Evolutionary conservation across 1,140 invertebrate genomes (phyloP).

Genomic region (Bactericera cockerelli): DNA sequence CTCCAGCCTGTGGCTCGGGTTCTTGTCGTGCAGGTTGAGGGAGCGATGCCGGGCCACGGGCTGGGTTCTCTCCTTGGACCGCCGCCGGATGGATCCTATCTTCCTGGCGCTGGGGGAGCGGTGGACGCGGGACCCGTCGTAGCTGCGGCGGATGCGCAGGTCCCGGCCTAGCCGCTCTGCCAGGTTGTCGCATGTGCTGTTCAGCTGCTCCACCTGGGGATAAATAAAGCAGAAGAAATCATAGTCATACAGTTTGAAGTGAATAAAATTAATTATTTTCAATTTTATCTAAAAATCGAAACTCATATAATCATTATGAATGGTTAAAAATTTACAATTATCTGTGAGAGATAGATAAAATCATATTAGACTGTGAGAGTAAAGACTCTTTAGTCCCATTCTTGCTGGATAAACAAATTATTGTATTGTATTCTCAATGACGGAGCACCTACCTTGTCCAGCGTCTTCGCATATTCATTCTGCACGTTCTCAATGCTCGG

Average conservation of each 20-base stretch:
- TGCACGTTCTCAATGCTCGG: slow-evolving; percentile 35
- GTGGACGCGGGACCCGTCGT: slow-evolving; percentile 47
- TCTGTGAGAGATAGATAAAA: too few species aligned
- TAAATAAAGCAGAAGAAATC: too few species aligned
- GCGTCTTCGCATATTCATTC: slow-evolving; percentile 50
- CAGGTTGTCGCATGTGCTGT: slow-evolving; percentile 45
- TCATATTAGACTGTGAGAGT: too few species aligned
- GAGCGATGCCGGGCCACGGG: slow-evolving; percentile 26
- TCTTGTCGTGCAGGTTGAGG: slow-evolving; percentile 22
- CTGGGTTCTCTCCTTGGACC: slow-evolving; percentile 38
- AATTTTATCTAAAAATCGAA: too few species aligned
- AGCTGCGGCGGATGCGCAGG: slow-evolving; percentile 48
- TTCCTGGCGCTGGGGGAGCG: slow-evolving; percentile 62
- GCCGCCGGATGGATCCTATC: slow-evolving; percentile 51
- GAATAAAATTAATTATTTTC: too few species aligned
- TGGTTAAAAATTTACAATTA: too few species aligned
- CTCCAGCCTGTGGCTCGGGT: slow-evolving; percentile 10
- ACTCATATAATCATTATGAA: too few species aligned
- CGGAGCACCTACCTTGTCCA: slow-evolving; percentile 39
- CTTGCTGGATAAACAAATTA: too few species aligned
- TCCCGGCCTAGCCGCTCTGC: slow-evolving; percentile 50
- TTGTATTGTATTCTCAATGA: too few species aligned
- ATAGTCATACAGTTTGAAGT: too few species aligned
- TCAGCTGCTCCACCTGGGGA: slow-evolving; percentile 32
- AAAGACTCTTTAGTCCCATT: too few species aligned